phyloP scores from a whole-genome alignment of 2,797 vertebrate species.

The Chelon auratus region DNA sequence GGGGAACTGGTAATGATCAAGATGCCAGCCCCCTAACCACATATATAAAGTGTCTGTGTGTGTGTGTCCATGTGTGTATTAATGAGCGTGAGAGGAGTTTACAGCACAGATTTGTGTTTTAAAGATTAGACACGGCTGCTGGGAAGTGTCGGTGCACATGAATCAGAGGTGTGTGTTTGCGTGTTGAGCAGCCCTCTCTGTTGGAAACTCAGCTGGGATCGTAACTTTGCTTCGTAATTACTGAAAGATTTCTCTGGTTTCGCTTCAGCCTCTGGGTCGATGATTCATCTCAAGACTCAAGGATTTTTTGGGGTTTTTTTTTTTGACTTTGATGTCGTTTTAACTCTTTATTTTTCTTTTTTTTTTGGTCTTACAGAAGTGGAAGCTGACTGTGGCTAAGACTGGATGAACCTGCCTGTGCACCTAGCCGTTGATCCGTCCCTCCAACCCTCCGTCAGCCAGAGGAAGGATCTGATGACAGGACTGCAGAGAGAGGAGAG shows the following conservation, averaged over 20 bases:
- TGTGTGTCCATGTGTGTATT: not conserved
- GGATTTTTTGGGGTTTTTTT: not conserved
- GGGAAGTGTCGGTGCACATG: not conserved
- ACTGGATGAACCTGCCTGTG: conserved; percentile 36
- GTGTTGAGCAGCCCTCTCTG: conserved; percentile 8
- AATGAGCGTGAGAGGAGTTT: not conserved
- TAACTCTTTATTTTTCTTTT: not conserved
- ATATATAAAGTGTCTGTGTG: conserved; percentile 6
- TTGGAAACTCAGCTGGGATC: conserved; percentile 8
- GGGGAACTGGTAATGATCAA: conserved; percentile 39
- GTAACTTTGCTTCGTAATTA: conserved; percentile 35
- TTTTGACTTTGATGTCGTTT: not conserved
- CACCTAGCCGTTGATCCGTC: conserved; percentile 26
- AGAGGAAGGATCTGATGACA: conserved; percentile 82
- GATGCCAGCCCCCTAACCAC: conserved; percentile 23
- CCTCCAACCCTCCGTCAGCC: conserved; percentile 38
- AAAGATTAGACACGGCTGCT: conserved; percentile 28
- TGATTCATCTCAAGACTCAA: conserved; percentile 16
- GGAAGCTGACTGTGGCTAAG: conserved; percentile 61
- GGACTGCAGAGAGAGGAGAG: conserved; percentile 71
- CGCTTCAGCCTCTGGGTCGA: not conserved
- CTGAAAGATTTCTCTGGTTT: conserved; percentile 15
- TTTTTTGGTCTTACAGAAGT: conserved; percentile 28
- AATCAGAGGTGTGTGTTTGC: not conserved
- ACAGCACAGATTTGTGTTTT: conserved; percentile 11